A percentile compares a stretch with the other conserved stretches of the same genome.
phyloP scores from a whole-genome alignment of 2,113 vertebrate species.

The Daphoenositta chrysoptera region DNA sequence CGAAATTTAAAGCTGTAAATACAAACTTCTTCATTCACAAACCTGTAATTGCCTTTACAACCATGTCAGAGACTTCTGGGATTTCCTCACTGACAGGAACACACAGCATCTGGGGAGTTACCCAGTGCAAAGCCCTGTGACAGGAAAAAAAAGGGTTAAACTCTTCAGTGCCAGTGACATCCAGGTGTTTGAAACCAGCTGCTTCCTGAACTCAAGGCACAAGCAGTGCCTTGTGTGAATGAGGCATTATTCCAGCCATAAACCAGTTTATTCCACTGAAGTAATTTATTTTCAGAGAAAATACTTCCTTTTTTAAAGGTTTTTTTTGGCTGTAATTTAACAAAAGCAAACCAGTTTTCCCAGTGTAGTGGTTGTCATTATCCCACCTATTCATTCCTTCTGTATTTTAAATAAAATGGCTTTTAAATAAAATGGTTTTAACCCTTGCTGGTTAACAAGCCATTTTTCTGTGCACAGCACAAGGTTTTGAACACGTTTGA shows the following conservation, averaged over 20 bases:
- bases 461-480: not conserved
- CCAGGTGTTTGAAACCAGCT: not conserved
- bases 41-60: constrained; percentile 98
- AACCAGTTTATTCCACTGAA: not conserved
- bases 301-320: not conserved
- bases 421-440: not conserved
- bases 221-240: not conserved
- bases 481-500: not conserved
- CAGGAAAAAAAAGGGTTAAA: not conserved
- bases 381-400: not conserved
- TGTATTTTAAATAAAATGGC: not conserved
- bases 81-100: constrained; percentile 95
- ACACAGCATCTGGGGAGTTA: constrained; percentile 93
- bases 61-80: constrained; percentile 92
- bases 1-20: not conserved
- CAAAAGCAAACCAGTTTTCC: not conserved
- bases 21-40: not conserved
- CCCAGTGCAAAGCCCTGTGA: constrained; percentile 91
- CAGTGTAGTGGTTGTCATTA: not conserved
- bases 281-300: not conserved
- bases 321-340: not conserved
- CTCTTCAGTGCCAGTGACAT: not conserved
- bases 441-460: not conserved
- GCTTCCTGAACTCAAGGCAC: not conserved
- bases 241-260: not conserved